Evolutionary conservation across 2,888 invertebrate species (phyloP).

Genomic region (Gastrophysa polygoni): DNA sequence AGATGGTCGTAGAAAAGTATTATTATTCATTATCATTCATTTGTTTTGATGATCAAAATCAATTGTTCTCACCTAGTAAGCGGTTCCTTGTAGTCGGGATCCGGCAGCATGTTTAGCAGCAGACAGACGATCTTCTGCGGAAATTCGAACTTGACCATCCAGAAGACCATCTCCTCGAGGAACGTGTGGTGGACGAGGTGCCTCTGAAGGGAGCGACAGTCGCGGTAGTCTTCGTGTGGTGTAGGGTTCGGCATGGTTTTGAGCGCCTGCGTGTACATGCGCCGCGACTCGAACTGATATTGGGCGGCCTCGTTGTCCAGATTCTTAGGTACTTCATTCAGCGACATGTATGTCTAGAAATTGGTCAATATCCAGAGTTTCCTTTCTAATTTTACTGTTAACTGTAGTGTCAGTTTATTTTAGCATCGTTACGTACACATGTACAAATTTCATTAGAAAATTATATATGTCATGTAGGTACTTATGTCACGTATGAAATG

Average conservation of each 20-base stretch:
- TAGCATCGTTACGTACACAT: too few relatives aligned
- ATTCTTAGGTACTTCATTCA: slow-evolving; percentile 68
- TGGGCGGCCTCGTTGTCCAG: slow-evolving; percentile 73
- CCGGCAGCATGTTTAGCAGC: slow-evolving; percentile 92
- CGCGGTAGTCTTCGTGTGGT: slow-evolving; percentile 76
- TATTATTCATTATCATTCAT: too few relatives aligned
- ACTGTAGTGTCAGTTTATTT: too few relatives aligned
- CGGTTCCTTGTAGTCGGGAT: slow-evolving; percentile 93
- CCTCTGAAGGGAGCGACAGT: slow-evolving; percentile 80
- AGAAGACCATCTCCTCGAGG: slow-evolving; percentile 95
- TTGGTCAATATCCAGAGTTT: too few relatives aligned
- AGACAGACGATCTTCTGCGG: slow-evolving; percentile 96
- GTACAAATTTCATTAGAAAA: too few relatives aligned
- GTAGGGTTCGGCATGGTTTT: slow-evolving; percentile 75
- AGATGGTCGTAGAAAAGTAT: too few relatives aligned
- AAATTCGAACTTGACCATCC: slow-evolving; percentile 97
- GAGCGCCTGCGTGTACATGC: slow-evolving; percentile 82
- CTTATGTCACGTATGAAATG: too few relatives aligned
- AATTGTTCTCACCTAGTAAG: slow-evolving; percentile 66
- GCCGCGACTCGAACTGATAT: slow-evolving; percentile 75
- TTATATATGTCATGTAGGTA: too few relatives aligned
- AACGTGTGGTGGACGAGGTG: slow-evolving; percentile 82
- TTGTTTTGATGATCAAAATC: too few relatives aligned
- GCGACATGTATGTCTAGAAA: slow-evolving; percentile 70
- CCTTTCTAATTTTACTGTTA: too few relatives aligned